These are phyloP conservation scores for Melospiza georgiana DNA, from an alignment of 2,113 vertebrate species.

Conservation along the genomic window DNA sequence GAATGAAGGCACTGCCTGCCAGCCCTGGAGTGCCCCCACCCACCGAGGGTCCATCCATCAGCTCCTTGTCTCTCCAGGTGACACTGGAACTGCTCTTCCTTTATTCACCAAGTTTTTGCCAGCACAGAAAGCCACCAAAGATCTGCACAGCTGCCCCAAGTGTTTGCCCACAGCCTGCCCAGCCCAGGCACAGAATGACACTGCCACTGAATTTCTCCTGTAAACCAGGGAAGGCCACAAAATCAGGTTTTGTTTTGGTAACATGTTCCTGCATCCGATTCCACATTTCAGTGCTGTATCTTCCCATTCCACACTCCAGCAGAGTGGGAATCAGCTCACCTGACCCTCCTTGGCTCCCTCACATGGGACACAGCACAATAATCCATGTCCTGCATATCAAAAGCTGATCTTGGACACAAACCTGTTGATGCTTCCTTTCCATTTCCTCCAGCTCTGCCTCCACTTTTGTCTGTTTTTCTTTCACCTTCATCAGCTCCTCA, in stretches of 20 bases:
- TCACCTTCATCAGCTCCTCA: slow-evolving; percentile 95
- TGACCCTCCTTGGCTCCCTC: not conserved
- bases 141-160: rapidly evolving
- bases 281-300: not conserved
- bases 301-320: not conserved
- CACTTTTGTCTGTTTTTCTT: slow-evolving; percentile 93
- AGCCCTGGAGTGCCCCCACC: not conserved
- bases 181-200: not conserved
- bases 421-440: slow-evolving; percentile 97
- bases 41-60: not conserved
- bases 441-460: slow-evolving; percentile 94
- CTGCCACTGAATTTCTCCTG: not conserved
- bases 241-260: not conserved
- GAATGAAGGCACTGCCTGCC: not conserved
- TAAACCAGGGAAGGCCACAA: not conserved
- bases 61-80: rapidly evolving
- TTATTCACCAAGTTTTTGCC: not conserved
- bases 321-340: not conserved
- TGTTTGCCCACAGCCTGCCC: not conserved
- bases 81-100: not conserved
- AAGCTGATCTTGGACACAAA: slow-evolving; percentile 47
- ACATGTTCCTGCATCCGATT: not conserved
- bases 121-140: not conserved
- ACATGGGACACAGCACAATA: not conserved
- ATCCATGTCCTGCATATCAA: not conserved